Conservation (phyloP, 2,888 invertebrate genomes). For the Deladenus siricidicola region DNA sequence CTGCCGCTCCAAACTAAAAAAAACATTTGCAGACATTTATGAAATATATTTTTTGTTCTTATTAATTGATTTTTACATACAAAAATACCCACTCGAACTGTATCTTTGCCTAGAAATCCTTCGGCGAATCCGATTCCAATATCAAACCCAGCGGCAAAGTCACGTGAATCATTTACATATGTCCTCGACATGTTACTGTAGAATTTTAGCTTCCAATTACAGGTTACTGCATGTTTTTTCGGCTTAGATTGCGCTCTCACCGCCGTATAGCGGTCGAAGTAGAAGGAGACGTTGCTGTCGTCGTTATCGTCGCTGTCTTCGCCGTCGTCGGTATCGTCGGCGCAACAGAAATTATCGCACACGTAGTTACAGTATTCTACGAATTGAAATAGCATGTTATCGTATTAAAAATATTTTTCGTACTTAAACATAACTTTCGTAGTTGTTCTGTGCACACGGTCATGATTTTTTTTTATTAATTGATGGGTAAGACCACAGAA, state of each 20-base stretch:
- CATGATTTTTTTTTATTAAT: too few relatives aligned
- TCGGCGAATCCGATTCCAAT: conserved; percentile 1
- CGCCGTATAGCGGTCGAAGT: background rate
- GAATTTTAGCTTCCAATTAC: background rate
- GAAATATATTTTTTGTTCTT: too few relatives aligned
- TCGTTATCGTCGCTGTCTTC: background rate
- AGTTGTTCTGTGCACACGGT: too few relatives aligned
- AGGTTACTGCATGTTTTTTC: too few relatives aligned
- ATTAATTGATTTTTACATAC: too few relatives aligned
- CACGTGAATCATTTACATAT: background rate
- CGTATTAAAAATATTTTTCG: too few relatives aligned
- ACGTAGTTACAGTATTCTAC: too few relatives aligned
- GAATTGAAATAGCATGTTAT: too few relatives aligned
- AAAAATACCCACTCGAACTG: background rate
- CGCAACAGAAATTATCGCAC: too few relatives aligned
- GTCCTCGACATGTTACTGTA: background rate
- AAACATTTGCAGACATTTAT: background rate
- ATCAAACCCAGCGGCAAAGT: background rate
- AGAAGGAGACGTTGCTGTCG: background rate
- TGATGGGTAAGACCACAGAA: too few relatives aligned
- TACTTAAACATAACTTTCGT: too few relatives aligned
- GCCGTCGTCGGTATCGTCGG: background rate
- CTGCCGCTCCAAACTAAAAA: conserved; percentile 33
- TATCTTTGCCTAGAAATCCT: background rate
- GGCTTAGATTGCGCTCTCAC: too few relatives aligned